A percentile compares a stretch with the other conserved stretches of the same genome.
These are phyloP conservation scores for Alcis repandata DNA, from an alignment of 2,888 invertebrate genomes.

Conservation along the genomic window DNA sequence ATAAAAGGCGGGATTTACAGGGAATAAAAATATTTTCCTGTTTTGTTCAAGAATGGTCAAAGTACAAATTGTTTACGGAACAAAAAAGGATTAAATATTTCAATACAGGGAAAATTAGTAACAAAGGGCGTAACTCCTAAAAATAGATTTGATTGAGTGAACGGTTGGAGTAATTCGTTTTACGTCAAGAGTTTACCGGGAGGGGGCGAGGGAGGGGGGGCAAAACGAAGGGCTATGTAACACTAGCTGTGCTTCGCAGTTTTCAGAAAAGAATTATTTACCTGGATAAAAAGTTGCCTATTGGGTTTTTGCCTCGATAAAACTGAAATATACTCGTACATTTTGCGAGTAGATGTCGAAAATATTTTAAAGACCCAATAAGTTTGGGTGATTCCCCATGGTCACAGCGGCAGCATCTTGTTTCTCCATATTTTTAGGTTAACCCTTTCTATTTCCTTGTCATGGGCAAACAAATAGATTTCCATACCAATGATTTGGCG, in stretches of 20 bases:
- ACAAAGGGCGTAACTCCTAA: conserved; percentile 16
- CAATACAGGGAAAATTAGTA: conserved; percentile 18
- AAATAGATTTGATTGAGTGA: conserved; percentile 24
- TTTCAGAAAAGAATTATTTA: too few relatives aligned
- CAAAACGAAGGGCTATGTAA: neutral
- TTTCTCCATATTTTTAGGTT: too few relatives aligned
- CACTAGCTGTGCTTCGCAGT: neutral
- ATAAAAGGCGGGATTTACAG: neutral
- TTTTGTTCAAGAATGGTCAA: conserved; percentile 3
- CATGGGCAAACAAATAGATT: too few relatives aligned
- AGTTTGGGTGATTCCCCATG: too few relatives aligned
- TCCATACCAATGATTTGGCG: too few relatives aligned
- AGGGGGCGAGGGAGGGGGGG: neutral
- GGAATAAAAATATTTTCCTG: conserved; percentile 4
- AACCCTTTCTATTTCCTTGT: too few relatives aligned
- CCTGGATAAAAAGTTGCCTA: too few relatives aligned
- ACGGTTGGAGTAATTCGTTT: conserved; percentile 4
- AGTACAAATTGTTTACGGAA: neutral
- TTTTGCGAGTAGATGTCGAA: too few relatives aligned
- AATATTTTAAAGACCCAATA: too few relatives aligned
- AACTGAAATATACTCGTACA: too few relatives aligned
- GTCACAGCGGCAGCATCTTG: too few relatives aligned
- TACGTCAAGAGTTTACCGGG: conserved; percentile 1
- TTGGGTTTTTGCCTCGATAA: too few relatives aligned
- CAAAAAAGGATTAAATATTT: conserved; percentile 5